These are phyloP conservation scores for Lycaon pictus DNA, from an alignment of 2,113 vertebrate genomes.

Conservation along the genomic window DNA sequence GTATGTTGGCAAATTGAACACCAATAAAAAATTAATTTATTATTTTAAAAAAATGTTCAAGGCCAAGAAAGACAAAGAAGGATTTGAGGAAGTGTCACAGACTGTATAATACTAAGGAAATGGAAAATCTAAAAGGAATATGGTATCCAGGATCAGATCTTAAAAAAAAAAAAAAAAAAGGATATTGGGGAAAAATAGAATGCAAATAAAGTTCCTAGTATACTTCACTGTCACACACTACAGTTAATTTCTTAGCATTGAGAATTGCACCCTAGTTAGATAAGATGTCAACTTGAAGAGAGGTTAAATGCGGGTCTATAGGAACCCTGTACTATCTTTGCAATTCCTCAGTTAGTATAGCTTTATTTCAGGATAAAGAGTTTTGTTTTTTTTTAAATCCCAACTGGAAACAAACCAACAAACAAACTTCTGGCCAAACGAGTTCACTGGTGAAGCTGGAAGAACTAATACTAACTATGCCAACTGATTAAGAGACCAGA, in stretches of 20 bases:
- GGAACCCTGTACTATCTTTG: not conserved
- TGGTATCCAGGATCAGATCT: not conserved
- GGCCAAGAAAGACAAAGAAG: not conserved
- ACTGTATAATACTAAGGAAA: not conserved
- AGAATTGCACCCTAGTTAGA: not conserved
- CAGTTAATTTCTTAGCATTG: not conserved
- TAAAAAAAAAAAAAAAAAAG: not conserved
- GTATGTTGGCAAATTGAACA: too few species aligned
- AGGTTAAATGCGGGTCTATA: not conserved
- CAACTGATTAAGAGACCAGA: not conserved
- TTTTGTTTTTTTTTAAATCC: not conserved
- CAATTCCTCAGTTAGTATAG: not conserved
- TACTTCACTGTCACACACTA: not conserved
- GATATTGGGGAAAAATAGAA: not conserved
- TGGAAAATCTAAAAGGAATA: not conserved
- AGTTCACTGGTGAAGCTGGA: not conserved
- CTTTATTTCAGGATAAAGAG: not conserved
- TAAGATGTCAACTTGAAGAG: not conserved
- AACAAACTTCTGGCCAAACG: not conserved
- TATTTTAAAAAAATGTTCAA: too few species aligned
- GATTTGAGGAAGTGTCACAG: not conserved
- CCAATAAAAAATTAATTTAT: too few species aligned
- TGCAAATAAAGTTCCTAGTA: not conserved
- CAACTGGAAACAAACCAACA: not conserved
- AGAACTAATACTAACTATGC: not conserved